A percentile compares a stretch with the other conserved stretches of the same genome.
phyloP scores from a whole-genome alignment of 2,888 invertebrate species.

The Cybosia mesomella region DNA sequence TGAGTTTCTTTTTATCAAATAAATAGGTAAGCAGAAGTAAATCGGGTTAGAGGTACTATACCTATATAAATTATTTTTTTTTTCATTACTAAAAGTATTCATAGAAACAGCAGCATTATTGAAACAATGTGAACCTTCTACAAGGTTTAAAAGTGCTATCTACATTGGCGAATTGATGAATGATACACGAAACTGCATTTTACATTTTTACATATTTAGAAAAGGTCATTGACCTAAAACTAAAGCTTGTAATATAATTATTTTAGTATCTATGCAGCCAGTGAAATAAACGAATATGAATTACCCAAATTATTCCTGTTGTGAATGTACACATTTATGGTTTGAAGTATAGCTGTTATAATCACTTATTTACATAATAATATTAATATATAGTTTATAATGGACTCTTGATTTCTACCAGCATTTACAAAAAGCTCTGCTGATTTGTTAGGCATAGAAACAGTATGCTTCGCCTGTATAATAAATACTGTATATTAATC shows the following conservation, averaged over 20 bases:
- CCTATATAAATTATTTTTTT: background rate
- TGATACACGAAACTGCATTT: background rate
- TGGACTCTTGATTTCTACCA: background rate
- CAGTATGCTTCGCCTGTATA: background rate
- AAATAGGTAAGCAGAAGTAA: background rate
- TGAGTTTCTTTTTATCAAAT: background rate
- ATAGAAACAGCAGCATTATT: background rate
- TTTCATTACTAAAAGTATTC: background rate
- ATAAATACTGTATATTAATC: background rate
- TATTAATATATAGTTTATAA: background rate
- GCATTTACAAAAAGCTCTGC: background rate
- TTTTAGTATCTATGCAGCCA: background rate
- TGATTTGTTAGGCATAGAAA: background rate
- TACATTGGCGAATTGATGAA: background rate
- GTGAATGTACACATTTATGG: no score
- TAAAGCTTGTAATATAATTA: background rate
- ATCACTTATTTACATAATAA: background rate
- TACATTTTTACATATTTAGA: background rate
- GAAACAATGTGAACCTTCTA: background rate
- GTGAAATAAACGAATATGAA: background rate
- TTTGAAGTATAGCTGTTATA: background rate
- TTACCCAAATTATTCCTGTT: no score
- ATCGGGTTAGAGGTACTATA: background rate
- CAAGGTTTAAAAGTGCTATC: background rate
- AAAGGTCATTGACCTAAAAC: constrained; percentile 13